These are phyloP conservation scores for Lophius americanus DNA, from an alignment of 2,797 vertebrate genomes.

Conservation along the genomic window DNA sequence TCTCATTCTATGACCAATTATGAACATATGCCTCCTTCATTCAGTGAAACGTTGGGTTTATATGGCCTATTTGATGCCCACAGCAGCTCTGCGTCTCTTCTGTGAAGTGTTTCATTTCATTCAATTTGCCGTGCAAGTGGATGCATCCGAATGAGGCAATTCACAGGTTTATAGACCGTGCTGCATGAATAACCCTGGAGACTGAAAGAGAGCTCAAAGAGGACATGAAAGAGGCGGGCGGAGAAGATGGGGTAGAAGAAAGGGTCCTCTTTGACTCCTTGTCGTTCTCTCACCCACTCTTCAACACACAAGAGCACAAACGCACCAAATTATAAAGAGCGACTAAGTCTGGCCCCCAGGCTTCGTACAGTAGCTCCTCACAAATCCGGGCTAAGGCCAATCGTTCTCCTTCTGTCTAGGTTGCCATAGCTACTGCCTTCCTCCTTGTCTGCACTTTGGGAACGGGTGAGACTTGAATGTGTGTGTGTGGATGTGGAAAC, in stretches of 20 bases:
- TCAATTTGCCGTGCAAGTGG: constrained; percentile 50
- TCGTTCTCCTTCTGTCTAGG: constrained; percentile 66
- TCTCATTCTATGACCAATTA: constrained; percentile 18
- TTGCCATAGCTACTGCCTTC: constrained; percentile 81
- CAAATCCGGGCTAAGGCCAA: constrained; percentile 74
- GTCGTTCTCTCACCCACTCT: constrained; percentile 1
- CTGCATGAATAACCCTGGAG: constrained; percentile 24
- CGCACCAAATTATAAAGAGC: constrained; percentile 50
- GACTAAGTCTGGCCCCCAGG: constrained; percentile 59
- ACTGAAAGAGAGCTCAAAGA: constrained; percentile 26
- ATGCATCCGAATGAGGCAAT: constrained; percentile 30
- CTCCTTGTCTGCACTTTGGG: constrained; percentile 66
- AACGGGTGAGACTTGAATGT: constrained; percentile 62
- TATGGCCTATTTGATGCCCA: constrained; percentile 36
- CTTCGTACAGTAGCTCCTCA: constrained; percentile 65
- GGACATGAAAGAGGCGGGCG: constrained; percentile 32
- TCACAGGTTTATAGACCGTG: constrained; percentile 38
- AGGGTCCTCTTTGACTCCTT: constrained; percentile 35
- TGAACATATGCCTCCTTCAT: constrained; percentile 24
- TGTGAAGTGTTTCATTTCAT: constrained; percentile 52
- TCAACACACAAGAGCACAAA: constrained; percentile 35
- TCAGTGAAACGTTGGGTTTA: constrained; percentile 24
- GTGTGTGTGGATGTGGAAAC: not conserved
- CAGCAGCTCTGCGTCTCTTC: constrained; percentile 30
- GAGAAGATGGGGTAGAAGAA: constrained; percentile 21